phyloP scores from a whole-genome alignment of 2,797 vertebrate species.

The Morus bassanus region DNA sequence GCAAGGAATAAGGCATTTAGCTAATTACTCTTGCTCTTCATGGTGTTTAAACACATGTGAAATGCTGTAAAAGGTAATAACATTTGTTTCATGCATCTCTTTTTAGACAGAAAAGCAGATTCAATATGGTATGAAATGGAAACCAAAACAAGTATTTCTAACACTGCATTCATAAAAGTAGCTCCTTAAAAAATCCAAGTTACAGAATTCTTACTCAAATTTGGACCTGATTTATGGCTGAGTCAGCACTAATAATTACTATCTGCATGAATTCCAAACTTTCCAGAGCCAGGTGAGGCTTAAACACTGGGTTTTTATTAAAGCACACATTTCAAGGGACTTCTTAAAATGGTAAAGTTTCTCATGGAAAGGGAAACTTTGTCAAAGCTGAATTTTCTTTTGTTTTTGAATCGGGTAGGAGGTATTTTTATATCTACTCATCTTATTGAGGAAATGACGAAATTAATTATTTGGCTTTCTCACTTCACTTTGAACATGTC shows the following conservation, averaged over 20 bases:
- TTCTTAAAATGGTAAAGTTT: neutral
- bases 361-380: neutral
- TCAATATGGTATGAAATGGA: neutral
- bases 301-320: neutral
- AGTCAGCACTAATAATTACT: slow-evolving; percentile 13
- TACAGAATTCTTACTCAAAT: neutral
- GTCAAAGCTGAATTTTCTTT: neutral
- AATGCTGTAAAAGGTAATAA: neutral
- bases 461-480: neutral
- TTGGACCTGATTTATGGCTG: neutral
- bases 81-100: neutral
- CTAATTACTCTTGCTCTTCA: neutral
- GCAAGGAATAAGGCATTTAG: neutral
- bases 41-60: neutral
- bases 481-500: neutral
- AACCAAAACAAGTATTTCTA: neutral
- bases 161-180: neutral
- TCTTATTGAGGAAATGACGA: neutral
- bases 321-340: neutral
- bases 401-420: neutral
- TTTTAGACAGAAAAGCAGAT: neutral
- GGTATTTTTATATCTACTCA: neutral
- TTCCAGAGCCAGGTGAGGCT: neutral
- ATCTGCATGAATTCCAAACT: neutral
- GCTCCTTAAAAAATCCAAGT: neutral